A percentile compares a stretch with the other conserved stretches of the same genome.
Conservation (phyloP, 2,113 vertebrate genomes). For the Ploceus nigricollis region DNA sequence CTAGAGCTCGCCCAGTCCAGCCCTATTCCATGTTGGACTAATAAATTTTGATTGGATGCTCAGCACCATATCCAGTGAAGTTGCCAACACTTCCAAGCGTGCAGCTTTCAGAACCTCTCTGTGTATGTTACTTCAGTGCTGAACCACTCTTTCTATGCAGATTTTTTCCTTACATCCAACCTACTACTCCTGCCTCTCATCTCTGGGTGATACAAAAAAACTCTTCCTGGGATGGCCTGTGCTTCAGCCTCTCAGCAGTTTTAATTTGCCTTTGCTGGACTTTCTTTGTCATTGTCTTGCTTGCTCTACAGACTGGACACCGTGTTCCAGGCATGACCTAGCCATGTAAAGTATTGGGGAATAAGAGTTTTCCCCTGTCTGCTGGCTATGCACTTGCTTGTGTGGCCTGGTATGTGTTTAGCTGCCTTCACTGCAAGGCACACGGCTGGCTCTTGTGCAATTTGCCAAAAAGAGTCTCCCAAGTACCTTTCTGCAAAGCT, state of each 20-base stretch:
- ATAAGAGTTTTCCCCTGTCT: not conserved
- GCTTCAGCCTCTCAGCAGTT: not conserved
- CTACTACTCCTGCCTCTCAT: not conserved
- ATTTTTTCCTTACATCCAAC: not conserved
- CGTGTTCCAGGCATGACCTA: accelerated
- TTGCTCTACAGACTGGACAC: not conserved
- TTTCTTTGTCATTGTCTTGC: not conserved
- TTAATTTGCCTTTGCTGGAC: not conserved
- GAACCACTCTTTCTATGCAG: not conserved
- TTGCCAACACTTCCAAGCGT: not conserved
- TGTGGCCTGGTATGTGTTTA: not conserved
- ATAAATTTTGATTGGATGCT: not conserved
- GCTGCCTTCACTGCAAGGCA: not conserved
- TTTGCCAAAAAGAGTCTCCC: not conserved
- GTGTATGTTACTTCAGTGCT: not conserved
- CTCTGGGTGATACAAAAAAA: not conserved
- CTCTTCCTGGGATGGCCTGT: not conserved
- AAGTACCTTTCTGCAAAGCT: not conserved
- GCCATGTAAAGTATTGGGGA: accelerated
- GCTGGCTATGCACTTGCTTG: not conserved
- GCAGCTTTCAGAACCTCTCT: not conserved
- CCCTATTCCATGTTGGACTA: not conserved
- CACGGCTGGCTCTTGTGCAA: not conserved
- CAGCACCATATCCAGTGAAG: not conserved
- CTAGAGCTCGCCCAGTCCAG: accelerated